Percentiles rank a stretch among this genome's conserved stretches.
Conservation (phyloP, 2,113 vertebrate species). For the Sphaerodactylus townsendi region DNA sequence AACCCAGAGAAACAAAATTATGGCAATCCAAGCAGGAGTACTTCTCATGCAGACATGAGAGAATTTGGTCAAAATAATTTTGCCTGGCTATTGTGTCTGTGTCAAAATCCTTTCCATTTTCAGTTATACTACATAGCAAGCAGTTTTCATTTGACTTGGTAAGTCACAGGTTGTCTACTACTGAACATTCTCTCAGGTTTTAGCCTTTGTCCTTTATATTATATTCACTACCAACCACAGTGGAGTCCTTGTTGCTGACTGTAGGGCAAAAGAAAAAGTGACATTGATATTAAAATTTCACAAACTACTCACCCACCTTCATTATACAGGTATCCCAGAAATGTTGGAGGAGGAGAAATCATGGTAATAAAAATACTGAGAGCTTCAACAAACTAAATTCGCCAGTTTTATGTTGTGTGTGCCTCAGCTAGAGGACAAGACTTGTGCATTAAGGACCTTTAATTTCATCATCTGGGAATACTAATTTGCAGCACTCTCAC, state of each 20-base stretch:
- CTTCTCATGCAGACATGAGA: too few relatives aligned
- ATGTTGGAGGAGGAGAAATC: conserved; percentile 64
- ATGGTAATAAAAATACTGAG: conserved; percentile 50
- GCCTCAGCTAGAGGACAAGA: conserved; percentile 62
- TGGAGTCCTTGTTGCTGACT: neutral
- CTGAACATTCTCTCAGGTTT: neutral
- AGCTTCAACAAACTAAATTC: conserved; percentile 63
- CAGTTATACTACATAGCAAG: too few relatives aligned
- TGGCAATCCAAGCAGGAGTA: too few relatives aligned
- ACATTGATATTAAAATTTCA: conserved; percentile 45
- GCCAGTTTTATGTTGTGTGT: conserved; percentile 52
- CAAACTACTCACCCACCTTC: neutral
- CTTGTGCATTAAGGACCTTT: conserved; percentile 70
- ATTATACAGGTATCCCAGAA: conserved; percentile 60
- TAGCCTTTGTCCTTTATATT: neutral
- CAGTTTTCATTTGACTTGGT: neutral
- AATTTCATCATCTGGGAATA: conserved; percentile 64
- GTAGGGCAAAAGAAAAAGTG: neutral
- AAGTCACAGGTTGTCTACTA: neutral
- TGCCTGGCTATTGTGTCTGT: too few relatives aligned
- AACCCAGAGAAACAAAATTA: too few relatives aligned
- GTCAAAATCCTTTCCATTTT: too few relatives aligned
- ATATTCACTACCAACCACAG: neutral
- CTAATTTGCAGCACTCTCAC: conserved; percentile 42
- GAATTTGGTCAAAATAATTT: too few relatives aligned